phyloP scores from a whole-genome alignment of 2,113 vertebrate species.

The Collichthys lucidus region DNA sequence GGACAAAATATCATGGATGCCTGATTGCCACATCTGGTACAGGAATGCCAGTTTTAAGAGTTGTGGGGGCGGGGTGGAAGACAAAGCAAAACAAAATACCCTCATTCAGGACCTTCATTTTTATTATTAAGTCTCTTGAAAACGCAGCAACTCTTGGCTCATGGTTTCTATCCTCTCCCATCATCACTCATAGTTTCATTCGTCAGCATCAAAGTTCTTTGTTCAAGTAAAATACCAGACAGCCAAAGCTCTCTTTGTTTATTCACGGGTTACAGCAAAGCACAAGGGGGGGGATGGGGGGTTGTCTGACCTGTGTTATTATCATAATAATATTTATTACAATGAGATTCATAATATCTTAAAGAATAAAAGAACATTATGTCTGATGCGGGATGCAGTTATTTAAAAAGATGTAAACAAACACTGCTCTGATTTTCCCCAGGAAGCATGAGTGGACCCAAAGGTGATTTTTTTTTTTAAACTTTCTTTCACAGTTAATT shows the following conservation, averaged over 20 bases:
- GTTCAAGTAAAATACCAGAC: conserved; percentile 70
- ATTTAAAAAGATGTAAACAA: conserved; percentile 65
- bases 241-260: conserved; percentile 14
- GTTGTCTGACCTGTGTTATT: conserved; percentile 9
- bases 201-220: conserved; percentile 50
- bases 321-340: not conserved
- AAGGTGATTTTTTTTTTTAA: conserved; percentile 36
- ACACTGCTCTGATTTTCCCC: conserved; percentile 50
- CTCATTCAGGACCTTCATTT: conserved; percentile 28
- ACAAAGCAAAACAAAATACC: conserved; percentile 53
- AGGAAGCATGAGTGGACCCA: conserved; percentile 67
- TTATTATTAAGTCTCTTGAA: conserved; percentile 28
- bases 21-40: conserved; percentile 43
- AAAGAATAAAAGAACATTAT: not conserved
- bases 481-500: conserved; percentile 45
- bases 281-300: conserved; percentile 30
- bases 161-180: conserved; percentile 9
- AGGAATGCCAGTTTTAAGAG: conserved; percentile 18
- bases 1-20: conserved; percentile 21
- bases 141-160: conserved; percentile 41
- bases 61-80: conserved; percentile 23
- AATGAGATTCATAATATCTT: not conserved
- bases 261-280: conserved; percentile 39
- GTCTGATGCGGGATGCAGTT: conserved; percentile 15
- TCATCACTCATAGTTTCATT: conserved; percentile 46